phyloP scores from a whole-genome alignment of 2,113 vertebrate genomes.

The Edolisoma coerulescens region DNA sequence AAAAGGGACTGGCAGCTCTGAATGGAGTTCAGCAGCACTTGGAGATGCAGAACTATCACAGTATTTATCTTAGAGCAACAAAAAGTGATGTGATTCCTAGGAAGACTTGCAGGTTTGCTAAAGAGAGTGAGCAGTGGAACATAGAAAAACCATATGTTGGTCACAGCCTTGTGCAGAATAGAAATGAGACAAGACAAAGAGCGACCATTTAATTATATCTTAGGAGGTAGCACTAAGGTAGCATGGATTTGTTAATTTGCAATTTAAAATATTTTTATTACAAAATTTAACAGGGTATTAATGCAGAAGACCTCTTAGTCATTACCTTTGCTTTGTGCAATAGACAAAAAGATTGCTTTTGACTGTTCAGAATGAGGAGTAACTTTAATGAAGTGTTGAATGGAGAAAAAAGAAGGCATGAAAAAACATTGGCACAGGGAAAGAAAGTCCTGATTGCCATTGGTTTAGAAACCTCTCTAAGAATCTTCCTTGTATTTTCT shows the following conservation, averaged over 20 bases:
- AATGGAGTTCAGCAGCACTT: not conserved
- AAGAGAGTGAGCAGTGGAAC: not conserved
- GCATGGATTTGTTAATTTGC: not conserved
- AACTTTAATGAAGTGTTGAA: not conserved
- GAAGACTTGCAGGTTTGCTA: not conserved
- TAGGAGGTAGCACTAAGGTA: not conserved
- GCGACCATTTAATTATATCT: not conserved
- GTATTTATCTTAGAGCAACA: not conserved
- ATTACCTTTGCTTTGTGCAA: not conserved
- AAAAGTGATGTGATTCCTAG: not conserved
- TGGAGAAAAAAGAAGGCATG: not conserved
- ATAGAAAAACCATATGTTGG: not conserved
- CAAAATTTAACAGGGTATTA: not conserved
- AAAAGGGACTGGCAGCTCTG: not conserved
- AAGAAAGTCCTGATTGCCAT: not conserved
- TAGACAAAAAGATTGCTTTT: not conserved
- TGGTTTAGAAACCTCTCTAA: not conserved
- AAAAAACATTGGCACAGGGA: not conserved
- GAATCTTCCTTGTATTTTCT: not conserved
- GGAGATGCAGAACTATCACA: not conserved
- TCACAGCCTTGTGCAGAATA: not conserved
- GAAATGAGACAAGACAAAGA: not conserved
- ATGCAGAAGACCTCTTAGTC: not conserved
- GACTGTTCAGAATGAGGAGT: not conserved
- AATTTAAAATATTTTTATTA: not conserved